Evolutionary conservation across 2,113 vertebrate species (phyloP), one percentile per base, ranked within the genome.

Genomic region (Ophthalmolycus amberensis): DNA sequence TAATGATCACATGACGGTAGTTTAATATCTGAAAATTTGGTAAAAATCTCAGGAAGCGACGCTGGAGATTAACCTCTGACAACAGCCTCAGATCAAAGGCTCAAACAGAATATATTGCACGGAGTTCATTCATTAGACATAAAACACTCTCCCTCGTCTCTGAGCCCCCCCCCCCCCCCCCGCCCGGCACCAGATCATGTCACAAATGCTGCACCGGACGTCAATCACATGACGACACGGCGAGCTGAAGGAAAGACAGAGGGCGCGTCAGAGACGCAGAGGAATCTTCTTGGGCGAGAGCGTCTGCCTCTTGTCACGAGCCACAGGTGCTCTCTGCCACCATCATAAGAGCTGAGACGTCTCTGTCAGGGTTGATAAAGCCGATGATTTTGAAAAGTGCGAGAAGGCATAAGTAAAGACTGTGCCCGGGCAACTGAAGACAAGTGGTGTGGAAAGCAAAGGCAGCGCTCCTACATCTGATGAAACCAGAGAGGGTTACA

Each of bases 261-360:
- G 59, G 77, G 46, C 14, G 15, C 67, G 12, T 48, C 64, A 11
- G 40, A 75, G 58, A 48, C 18, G 27, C 62, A 11, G 62, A 76
- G 67, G 82, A 78, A 73, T 80, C 54, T 74, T 80, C 54, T 74
- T 4, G 42, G 75, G 75, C 40, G 25, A 44, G 38, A 83, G 77
- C 44, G 68, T 86, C 83, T 88, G 83, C 75, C 75, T 92, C 83
- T 77, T 83, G 88, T 90, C 89, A 81, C 6, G 78, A 86, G 87
- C 86, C 90, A 89, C 90, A 91, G 88, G 91, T 91, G 89, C 78
- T 85, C 72, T 46, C 62, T 67, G 69, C 89, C 84, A 71, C 85
- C 82, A 73, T 67, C 65, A 9, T 22, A 12, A 48, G 76, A 83
- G 22, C 75, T 22, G 85, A 89, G 81, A 77, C 62, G 25, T 81